These are phyloP conservation scores for Eremobia ochroleuca DNA, from an alignment of 2,888 invertebrate species.

Conservation along the genomic window DNA sequence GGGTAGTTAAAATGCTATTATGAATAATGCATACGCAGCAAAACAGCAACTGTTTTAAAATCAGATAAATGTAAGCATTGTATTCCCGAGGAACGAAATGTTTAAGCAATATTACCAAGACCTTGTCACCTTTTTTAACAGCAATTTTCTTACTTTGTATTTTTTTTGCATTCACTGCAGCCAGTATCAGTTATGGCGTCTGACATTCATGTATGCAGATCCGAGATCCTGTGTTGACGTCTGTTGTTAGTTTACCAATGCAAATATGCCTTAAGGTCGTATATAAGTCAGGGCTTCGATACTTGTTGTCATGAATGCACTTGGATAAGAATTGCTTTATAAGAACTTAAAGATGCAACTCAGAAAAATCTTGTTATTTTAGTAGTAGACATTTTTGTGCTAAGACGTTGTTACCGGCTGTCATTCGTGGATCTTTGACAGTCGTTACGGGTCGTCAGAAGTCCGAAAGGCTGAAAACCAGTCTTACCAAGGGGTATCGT, in stretches of 20 bases:
- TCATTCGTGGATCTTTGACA: too few relatives aligned
- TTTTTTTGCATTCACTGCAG: background rate
- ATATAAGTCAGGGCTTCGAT: conserved; percentile 1
- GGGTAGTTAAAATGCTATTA: background rate
- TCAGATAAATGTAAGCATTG: background rate
- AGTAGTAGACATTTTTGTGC: background rate
- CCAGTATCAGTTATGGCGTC: background rate
- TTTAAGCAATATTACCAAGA: background rate
- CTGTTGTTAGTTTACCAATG: conserved; percentile 33
- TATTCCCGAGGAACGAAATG: too few relatives aligned
- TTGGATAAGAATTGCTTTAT: background rate
- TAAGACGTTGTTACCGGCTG: too few relatives aligned
- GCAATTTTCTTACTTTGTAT: background rate
- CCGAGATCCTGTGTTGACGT: background rate
- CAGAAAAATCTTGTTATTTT: background rate
- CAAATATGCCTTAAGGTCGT: conserved; percentile 29
- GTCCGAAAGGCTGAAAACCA: too few relatives aligned
- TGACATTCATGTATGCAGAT: conserved; percentile 7
- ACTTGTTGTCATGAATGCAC: background rate
- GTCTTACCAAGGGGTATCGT: too few relatives aligned
- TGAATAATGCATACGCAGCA: background rate
- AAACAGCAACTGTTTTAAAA: background rate
- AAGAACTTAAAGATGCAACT: background rate
- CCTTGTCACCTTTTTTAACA: background rate
- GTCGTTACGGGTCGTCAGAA: too few relatives aligned